phyloP scores from a whole-genome alignment of 2,113 vertebrate species.

The Lepus americanus region DNA sequence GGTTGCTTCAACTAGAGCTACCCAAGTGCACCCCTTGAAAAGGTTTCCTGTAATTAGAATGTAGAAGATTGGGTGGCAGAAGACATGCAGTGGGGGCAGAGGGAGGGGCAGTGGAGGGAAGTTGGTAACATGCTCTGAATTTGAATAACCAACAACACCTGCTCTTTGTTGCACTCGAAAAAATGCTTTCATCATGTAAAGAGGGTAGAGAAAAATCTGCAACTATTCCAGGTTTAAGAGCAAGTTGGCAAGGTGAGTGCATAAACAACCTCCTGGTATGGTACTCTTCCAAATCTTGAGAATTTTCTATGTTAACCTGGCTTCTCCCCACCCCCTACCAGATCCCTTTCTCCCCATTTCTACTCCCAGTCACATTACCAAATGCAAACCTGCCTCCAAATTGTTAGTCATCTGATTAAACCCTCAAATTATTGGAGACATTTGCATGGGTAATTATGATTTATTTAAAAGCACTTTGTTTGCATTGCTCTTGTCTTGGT shows the following conservation, averaged over 20 bases:
- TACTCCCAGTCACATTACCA: slow-evolving; percentile 40
- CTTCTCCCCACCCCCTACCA: background rate
- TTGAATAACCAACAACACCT: slow-evolving; percentile 69
- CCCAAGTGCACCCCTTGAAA: slow-evolving; percentile 73
- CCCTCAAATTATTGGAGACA: slow-evolving; percentile 79
- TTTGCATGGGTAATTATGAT: slow-evolving; percentile 87
- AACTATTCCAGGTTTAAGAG: slow-evolving; percentile 6
- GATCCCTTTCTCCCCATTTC: background rate
- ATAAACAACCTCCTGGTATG: background rate
- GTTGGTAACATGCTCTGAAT: slow-evolving; percentile 49
- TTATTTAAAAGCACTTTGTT: slow-evolving; percentile 86
- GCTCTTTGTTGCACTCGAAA: slow-evolving; percentile 37
- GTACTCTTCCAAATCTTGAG: background rate
- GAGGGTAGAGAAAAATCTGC: slow-evolving; percentile 31
- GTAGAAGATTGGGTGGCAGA: background rate
- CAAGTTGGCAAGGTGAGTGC: background rate
- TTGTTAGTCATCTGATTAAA: slow-evolving; percentile 85
- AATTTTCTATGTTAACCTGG: background rate
- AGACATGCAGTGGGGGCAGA: background rate
- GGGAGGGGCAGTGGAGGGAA: rapidly evolving
- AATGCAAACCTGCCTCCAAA: slow-evolving; percentile 59
- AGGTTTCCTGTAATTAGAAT: slow-evolving; percentile 67
- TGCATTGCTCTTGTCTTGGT: slow-evolving; percentile 84
- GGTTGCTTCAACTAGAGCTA: slow-evolving; percentile 43
- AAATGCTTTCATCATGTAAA: slow-evolving; percentile 61